Base-by-base conservation (phyloP, 2,888 invertebrate species). In the Eupithecia insigniata region DNA sequence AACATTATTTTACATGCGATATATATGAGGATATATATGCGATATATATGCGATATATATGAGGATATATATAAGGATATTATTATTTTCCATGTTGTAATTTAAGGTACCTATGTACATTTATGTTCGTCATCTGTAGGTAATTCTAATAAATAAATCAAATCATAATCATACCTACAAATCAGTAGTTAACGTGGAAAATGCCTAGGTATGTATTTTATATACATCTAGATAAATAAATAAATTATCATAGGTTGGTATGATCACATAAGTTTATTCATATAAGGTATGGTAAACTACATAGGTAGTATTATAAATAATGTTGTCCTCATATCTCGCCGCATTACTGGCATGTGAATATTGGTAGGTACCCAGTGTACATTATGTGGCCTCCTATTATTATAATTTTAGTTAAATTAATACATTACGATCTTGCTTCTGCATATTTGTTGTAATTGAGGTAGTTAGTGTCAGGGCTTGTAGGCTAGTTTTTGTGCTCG, bases 331-430 rank as follows among this genome's bases (percentile, higher is more conserved):
- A n/a, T n/a, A n/a, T n/a, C n/a, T n/a, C n/a, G n/a, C n/a, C n/a
- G n/a, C n/a, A n/a, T n/a, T n/a, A n/a, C n/a, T n/a, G n/a, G n/a
- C n/a, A n/a, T n/a, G n/a, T n/a, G n/a, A n/a, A n/a, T n/a, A n/a
- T n/a, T n/a, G n/a, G n/a, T n/a, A n/a, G n/a, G n/a, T 5, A 26
- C 22, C 8, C n/a, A 43, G 12, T 22, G 22, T 14, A 26, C 26
- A 55, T 55, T 3, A 60, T 30, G 30, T 60, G 30, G 30, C 30
- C 60, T 18, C 18, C 18, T 30, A 30, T 60, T 60, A 73, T 72
- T 70, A 73, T 55, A 67, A 70, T 72, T 73, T 67, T 73, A 55
- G 64, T 39, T 66, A 73, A 66, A 75, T 72, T 71, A 65, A 61
- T 75, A 72, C 69, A 72, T 76, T 22, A 60, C 30, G 30, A 30